phyloP scores from a whole-genome alignment of 2,888 invertebrate species.

The Athalia cordata region DNA sequence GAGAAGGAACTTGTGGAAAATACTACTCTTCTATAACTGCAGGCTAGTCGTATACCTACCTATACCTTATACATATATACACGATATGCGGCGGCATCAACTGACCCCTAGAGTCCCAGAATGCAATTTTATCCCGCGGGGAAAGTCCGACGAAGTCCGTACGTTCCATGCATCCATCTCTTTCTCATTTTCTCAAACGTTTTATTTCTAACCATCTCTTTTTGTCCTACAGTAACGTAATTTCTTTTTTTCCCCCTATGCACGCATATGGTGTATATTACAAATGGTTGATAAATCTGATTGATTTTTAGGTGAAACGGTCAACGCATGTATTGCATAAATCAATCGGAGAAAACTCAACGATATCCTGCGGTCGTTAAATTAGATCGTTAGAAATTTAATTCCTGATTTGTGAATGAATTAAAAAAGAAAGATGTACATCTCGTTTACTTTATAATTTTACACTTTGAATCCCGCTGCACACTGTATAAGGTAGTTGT shows the following conservation, averaged over 20 bases:
- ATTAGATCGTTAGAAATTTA: no score
- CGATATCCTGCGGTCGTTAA: no score
- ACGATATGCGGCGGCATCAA: neutral
- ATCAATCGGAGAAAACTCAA: no score
- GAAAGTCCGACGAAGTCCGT: conserved; percentile 44
- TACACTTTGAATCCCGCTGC: neutral
- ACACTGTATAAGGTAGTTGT: neutral
- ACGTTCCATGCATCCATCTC: neutral
- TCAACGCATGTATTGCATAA: no score
- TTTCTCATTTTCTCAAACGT: neutral
- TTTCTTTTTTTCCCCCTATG: no score
- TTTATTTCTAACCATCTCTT: neutral
- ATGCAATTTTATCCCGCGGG: conserved; percentile 64
- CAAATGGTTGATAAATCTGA: no score
- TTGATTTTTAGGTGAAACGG: no score
- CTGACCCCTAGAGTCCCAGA: conserved; percentile 41
- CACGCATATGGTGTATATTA: no score
- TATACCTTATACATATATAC: neutral
- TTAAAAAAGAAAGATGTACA: neutral
- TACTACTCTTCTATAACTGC: neutral
- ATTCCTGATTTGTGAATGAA: conserved; percentile 16
- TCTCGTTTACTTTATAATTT: neutral
- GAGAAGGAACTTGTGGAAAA: neutral
- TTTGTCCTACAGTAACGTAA: neutral
- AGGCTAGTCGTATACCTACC: neutral